Evolutionary conservation across 2,797 vertebrate genomes (phyloP).

Genomic region (Poecilia gillii): DNA sequence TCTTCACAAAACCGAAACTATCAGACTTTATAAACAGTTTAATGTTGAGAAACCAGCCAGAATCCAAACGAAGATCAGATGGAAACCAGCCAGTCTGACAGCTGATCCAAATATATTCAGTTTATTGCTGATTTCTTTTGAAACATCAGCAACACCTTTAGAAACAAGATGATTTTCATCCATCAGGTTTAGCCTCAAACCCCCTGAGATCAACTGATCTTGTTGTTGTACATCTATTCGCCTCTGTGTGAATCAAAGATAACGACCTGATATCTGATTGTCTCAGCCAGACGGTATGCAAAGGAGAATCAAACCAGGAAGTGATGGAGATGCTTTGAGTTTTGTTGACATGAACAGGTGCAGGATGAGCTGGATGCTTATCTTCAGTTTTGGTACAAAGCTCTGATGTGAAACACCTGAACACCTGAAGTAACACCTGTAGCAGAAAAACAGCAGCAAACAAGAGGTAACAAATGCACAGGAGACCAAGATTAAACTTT

Average conservation of each 20-base stretch:
- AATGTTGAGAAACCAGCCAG: not conserved
- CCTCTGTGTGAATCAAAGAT: slow-evolving; percentile 5
- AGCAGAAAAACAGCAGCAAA: no score
- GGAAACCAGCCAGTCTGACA: not conserved
- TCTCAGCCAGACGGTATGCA: slow-evolving; percentile 31
- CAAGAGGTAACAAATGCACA: no score
- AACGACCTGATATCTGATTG: slow-evolving; percentile 27
- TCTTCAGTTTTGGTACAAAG: not conserved
- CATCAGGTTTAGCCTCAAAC: not conserved
- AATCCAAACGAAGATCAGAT: no score
- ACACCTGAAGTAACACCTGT: not conserved
- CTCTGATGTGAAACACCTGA: no score
- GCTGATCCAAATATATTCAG: not conserved
- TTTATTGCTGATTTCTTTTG: not conserved
- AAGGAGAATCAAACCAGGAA: slow-evolving; percentile 31
- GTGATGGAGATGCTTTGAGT: not conserved
- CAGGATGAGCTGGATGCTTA: not conserved
- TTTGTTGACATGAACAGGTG: not conserved
- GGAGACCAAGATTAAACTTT: no score
- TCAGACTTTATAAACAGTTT: not conserved
- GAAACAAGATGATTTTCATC: not conserved
- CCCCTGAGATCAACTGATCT: not conserved
- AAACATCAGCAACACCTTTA: not conserved
- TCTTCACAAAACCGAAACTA: not conserved
- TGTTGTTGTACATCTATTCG: not conserved